A percentile compares a stretch with the other conserved stretches of the same genome.
These are phyloP conservation scores for Petaurus breviceps DNA, from an alignment of 2,113 vertebrate species.

Conservation along the genomic window DNA sequence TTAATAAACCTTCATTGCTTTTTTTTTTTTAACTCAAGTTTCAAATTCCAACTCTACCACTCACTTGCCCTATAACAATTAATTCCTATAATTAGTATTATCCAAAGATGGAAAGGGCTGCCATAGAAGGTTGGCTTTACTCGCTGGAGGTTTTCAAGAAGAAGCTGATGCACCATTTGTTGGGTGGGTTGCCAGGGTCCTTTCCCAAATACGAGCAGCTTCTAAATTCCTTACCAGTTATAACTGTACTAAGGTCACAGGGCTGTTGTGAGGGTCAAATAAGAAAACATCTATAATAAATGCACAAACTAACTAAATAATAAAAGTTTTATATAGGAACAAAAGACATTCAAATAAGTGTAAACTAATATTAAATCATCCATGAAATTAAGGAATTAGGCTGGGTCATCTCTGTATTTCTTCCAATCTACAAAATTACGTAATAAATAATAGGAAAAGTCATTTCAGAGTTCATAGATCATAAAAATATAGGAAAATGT, in stretches of 20 bases:
- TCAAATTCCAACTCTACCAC: neutral
- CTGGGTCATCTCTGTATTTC: neutral
- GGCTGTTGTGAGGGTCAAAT: neutral
- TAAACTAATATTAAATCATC: neutral
- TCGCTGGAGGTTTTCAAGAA: neutral
- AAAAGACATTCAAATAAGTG: neutral
- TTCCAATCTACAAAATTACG: neutral
- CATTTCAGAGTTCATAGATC: neutral
- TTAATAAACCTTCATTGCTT: neutral
- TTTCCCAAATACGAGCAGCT: neutral
- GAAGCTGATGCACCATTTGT: neutral
- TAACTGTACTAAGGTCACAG: neutral
- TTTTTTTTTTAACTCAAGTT: neutral
- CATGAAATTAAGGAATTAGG: neutral
- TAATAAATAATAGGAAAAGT: neutral
- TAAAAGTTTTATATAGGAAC: neutral
- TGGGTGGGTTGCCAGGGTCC: neutral
- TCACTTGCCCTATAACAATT: neutral
- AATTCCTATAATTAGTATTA: neutral
- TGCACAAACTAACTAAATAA: neutral
- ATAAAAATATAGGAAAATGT: neutral
- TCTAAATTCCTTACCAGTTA: neutral
- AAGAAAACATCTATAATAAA: neutral
- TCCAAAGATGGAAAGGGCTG: neutral
- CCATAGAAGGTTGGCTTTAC: neutral